A percentile compares a stretch with the other conserved stretches of the same genome.
Evolutionary conservation across 2,113 vertebrate genomes (phyloP).

Genomic region (Agelaius phoeniceus): DNA sequence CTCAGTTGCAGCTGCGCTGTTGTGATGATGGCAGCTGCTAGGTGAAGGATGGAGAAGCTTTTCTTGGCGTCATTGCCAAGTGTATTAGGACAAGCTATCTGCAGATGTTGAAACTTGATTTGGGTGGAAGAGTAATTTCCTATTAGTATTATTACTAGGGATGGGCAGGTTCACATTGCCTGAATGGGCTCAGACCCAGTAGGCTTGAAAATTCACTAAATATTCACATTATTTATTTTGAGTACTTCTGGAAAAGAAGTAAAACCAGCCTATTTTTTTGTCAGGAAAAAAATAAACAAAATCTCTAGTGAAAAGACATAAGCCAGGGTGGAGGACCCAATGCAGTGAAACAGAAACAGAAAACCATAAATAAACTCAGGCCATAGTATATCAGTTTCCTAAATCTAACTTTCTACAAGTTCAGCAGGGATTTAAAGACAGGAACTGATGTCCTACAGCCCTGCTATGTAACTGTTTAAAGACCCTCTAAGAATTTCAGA

Average conservation of each 20-base stretch:
- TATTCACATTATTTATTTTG: background rate
- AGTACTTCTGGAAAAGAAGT: background rate
- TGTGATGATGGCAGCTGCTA: slow-evolving; percentile 11
- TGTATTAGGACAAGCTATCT: slow-evolving; percentile 10
- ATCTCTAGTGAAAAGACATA: background rate
- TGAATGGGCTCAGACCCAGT: background rate
- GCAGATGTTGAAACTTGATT: slow-evolving; percentile 39
- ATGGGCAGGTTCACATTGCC: background rate
- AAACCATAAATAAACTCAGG: background rate
- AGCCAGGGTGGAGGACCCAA: background rate
- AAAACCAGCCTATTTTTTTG: background rate
- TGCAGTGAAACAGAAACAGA: background rate
- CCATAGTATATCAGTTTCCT: background rate
- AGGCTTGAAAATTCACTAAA: background rate
- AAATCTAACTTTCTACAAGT: background rate
- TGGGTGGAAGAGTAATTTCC: slow-evolving; percentile 9
- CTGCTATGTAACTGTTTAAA: background rate
- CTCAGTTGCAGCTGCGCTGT: background rate
- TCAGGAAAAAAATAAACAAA: background rate
- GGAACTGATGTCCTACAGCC: background rate
- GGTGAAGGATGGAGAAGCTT: background rate
- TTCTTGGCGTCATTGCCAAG: background rate
- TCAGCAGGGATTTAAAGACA: background rate
- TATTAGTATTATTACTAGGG: background rate
- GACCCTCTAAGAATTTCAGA: background rate